Evolutionary conservation across 2,888 invertebrate species (phyloP), one percentile per base, ranked within the genome.

Genomic region (Cancer borealis): DNA sequence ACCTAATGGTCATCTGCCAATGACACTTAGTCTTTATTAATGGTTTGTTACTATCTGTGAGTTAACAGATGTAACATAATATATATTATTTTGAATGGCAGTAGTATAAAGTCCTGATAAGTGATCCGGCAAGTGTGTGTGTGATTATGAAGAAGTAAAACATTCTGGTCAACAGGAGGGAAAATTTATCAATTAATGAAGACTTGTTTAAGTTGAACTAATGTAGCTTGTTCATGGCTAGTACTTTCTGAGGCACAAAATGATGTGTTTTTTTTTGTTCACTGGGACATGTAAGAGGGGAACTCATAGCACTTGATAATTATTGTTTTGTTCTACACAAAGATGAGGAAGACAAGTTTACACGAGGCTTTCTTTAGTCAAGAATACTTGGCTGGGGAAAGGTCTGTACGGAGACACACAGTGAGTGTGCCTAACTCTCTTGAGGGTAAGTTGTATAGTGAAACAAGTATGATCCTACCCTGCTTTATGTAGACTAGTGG

Each of bases 341-440:
- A 93, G 93, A 93, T 93, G 93, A 93, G 93, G 93, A 93, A 93
- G 93, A 84, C 90, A 90, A 93, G 93, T 93, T 93, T 93, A 90
- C 93, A 93, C 93, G 93, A 93, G 93, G 21, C 90, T 90, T 49
- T 46, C 93, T 79, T 49, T 84, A 93, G 93, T 88, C 88, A 90
- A 90, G 93, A 93, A 10, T 93, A 90, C 93, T 93, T 92, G 92
- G 39, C 92, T 88, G 92, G 89, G 90, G 66, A 90, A 93, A 93
- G 90, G 90, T 79, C 90, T 84, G 90, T 84, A 49, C 93, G 93
- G 49, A 73, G 93, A 66, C 93, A 93, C 93, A 93, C 93, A 73
- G 93, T 93, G 88, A 93, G 93, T 90, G 93, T 93, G 30, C 93
- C 93, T 90, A 90, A 49, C 90, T 47, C 30, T 47, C 30, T 26